These are phyloP conservation scores for Morbakka virulenta DNA, from an alignment of 30 jellyfish, hydroid and myxozoan species.

Conservation along the genomic window DNA sequence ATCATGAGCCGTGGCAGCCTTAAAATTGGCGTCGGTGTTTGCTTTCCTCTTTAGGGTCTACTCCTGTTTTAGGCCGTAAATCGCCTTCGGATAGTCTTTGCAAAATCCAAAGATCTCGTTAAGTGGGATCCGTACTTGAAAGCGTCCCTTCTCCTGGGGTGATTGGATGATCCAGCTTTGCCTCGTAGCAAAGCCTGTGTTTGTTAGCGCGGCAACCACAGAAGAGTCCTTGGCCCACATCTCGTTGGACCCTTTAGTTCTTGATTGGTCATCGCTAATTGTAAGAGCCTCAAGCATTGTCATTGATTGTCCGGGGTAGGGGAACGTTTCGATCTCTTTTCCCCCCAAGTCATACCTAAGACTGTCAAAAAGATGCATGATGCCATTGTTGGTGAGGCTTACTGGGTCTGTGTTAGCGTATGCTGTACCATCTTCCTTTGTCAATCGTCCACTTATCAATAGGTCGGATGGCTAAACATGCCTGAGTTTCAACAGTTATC, in stretches of 20 bases:
- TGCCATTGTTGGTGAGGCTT: background rate
- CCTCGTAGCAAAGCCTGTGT: background rate
- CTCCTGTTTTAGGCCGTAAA: slow-evolving; percentile 3
- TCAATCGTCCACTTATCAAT: background rate
- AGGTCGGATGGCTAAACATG: background rate
- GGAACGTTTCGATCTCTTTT: slow-evolving; percentile 1
- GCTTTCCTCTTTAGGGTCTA: background rate
- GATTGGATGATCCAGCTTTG: background rate
- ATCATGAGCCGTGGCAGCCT: background rate
- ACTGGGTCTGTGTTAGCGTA: background rate
- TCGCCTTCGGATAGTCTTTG: background rate
- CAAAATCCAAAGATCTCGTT: slow-evolving; percentile 8
- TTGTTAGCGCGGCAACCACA: background rate
- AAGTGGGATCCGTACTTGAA: background rate
- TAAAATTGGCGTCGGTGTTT: slow-evolving; percentile 3
- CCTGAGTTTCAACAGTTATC: background rate
- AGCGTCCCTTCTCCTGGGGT: background rate
- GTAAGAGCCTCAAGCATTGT: background rate
- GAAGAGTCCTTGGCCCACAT: slow-evolving; percentile 4
- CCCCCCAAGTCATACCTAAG: background rate
- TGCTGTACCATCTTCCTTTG: slow-evolving; percentile 6
- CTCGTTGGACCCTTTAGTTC: background rate
- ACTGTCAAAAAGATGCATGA: background rate
- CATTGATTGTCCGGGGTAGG: background rate
- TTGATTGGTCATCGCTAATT: background rate